These are phyloP conservation scores for Apaloderma vittatum DNA, from an alignment of 2,113 vertebrate genomes.

Conservation along the genomic window DNA sequence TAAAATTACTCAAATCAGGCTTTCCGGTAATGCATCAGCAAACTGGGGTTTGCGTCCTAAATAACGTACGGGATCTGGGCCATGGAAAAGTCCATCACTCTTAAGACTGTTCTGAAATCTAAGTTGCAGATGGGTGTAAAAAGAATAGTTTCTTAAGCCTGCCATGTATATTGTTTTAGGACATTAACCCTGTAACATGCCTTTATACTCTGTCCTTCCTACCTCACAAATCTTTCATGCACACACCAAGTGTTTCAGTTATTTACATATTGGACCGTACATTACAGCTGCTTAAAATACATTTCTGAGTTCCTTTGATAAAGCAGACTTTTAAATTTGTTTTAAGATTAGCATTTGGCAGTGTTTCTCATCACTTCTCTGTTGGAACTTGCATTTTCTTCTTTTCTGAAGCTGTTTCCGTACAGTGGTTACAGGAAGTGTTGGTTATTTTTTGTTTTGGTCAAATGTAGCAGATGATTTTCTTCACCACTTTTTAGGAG, in stretches of 20 bases:
- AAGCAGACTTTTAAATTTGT: not conserved
- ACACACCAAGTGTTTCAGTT: not conserved
- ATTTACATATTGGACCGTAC: not conserved
- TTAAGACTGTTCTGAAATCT: not conserved
- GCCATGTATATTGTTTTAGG: not conserved
- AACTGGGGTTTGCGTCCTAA: not conserved
- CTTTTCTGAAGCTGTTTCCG: not conserved
- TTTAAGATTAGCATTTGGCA: not conserved
- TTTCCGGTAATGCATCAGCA: not conserved
- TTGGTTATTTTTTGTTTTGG: not conserved
- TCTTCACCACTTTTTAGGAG: not conserved
- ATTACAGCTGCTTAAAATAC: not conserved
- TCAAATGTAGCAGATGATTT: not conserved
- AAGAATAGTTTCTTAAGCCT: not conserved
- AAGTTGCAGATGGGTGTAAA: not conserved
- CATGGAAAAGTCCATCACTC: rapidly evolving
- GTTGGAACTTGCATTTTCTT: not conserved
- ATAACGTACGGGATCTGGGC: not conserved
- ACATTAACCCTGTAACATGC: not conserved
- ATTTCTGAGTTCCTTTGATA: not conserved
- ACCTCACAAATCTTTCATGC: not conserved
- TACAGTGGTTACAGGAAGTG: not conserved
- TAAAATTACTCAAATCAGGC: constrained; percentile 1
- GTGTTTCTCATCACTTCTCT: not conserved
- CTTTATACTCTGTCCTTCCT: not conserved